Conservation (phyloP, 2,888 invertebrate species). For the Ormyrus rosae region DNA sequence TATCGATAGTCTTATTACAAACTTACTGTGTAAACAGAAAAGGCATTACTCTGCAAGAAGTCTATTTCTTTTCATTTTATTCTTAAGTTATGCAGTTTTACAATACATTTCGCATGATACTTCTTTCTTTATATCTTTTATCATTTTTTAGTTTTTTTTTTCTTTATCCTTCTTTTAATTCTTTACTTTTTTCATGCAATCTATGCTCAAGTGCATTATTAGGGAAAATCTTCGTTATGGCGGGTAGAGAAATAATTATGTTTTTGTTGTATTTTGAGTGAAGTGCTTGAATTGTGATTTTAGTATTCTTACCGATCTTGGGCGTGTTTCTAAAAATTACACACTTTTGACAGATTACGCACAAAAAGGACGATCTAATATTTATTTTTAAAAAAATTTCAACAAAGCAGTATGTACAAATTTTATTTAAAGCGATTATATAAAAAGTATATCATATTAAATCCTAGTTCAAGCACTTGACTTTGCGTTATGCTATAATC, state of each 20-base stretch:
- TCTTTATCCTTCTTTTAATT: conserved; percentile 6
- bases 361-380: conserved; percentile 11
- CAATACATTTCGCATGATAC: conserved; percentile 38
- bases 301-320: not conserved
- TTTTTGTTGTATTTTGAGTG: conserved; percentile 5
- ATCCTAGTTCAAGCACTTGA: conserved; percentile 16
- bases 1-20: conserved; percentile 67
- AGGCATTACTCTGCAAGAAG: conserved; percentile 70
- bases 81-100: conserved; percentile 42
- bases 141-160: conserved; percentile 2
- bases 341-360: conserved; percentile 6
- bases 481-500: conserved; percentile 15
- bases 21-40: conserved; percentile 71
- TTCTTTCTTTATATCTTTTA: conserved; percentile 22
- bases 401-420: not conserved
- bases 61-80: conserved; percentile 59
- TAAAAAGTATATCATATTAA: not conserved
- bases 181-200: conserved; percentile 9
- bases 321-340: too few species aligned
- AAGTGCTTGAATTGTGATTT: conserved; percentile 25
- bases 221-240: conserved; percentile 12
- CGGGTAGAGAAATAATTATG: conserved; percentile 25
- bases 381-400: conserved; percentile 4
- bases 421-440: not conserved
- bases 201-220: conserved; percentile 6